Evolutionary conservation across 53 echinoderm and acorn worm genomes (phyloP).

Genomic region (Holothuria scabra): DNA sequence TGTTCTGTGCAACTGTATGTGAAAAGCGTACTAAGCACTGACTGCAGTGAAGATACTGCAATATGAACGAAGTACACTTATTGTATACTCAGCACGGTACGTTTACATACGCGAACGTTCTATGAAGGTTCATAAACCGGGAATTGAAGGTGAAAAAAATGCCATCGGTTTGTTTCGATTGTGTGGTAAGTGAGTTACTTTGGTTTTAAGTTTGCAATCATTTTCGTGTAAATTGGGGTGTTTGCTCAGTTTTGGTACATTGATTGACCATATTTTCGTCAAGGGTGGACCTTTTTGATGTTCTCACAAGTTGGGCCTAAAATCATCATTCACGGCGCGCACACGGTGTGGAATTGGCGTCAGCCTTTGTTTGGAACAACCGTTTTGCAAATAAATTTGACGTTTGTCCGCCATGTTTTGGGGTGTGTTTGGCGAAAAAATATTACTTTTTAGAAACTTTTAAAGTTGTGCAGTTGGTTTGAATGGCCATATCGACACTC

Average conservation of each 20-base stretch:
- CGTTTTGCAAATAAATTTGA: conserved; percentile 15
- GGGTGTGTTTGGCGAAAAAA: neutral
- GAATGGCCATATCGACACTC: neutral
- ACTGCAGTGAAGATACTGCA: too few species aligned
- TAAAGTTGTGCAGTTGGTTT: neutral
- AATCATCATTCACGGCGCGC: conserved; percentile 2
- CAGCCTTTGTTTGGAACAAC: conserved; percentile 24
- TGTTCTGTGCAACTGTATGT: too few species aligned
- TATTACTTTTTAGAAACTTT: conserved; percentile 15
- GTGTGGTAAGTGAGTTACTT: conserved; percentile 20
- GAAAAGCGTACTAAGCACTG: too few species aligned
- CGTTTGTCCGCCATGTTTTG: conserved; percentile 30
- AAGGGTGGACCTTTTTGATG: conserved; percentile 36
- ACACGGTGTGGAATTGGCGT: conserved; percentile 14
- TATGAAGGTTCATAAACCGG: conserved; percentile 33
- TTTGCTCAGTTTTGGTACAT: conserved; percentile 3
- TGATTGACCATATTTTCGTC: conserved; percentile 33
- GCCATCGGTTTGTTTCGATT: neutral
- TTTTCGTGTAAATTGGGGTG: neutral
- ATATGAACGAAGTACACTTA: too few species aligned
- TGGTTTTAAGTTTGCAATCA: neutral
- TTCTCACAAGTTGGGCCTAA: conserved; percentile 39
- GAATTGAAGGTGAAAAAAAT: conserved; percentile 15
- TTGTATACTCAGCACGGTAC: too few species aligned
- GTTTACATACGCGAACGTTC: conserved; percentile 22